Evolutionary conservation across 2,797 vertebrate genomes (phyloP).

Genomic region (Poliocrania exsul): DNA sequence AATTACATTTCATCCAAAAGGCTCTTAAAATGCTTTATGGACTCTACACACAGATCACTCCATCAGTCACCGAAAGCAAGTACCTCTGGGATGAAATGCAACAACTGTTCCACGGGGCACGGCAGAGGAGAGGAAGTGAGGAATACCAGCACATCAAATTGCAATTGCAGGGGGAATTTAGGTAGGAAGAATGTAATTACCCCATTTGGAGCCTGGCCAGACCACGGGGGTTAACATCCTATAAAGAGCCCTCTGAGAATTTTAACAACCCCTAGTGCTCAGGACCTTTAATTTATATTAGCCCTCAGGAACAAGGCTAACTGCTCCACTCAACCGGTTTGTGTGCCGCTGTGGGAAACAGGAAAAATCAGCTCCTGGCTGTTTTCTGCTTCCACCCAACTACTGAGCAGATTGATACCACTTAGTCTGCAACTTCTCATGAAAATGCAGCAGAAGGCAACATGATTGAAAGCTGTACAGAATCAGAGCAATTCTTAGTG

Average conservation of each 20-base stretch:
- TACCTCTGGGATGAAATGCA: slow-evolving; percentile 66
- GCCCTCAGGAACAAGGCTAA: slow-evolving; percentile 42
- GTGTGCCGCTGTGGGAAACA: neutral
- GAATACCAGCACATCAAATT: slow-evolving; percentile 74
- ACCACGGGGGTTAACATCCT: slow-evolving; percentile 62
- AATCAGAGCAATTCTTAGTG: neutral
- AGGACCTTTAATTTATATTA: slow-evolving; percentile 50
- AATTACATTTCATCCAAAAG: slow-evolving; percentile 41
- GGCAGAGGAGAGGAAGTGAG: slow-evolving; percentile 68
- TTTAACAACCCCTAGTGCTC: slow-evolving; percentile 58
- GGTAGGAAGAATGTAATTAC: slow-evolving; percentile 77
- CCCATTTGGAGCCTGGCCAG: slow-evolving; percentile 67
- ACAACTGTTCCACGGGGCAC: slow-evolving; percentile 66
- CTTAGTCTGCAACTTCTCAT: neutral
- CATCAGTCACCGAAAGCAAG: slow-evolving; percentile 60
- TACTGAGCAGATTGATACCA: slow-evolving; percentile 5
- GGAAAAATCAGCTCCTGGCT: neutral
- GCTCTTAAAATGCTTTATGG: slow-evolving; percentile 27
- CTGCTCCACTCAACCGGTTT: slow-evolving; percentile 26
- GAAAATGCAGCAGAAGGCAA: neutral
- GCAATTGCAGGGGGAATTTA: slow-evolving; percentile 75
- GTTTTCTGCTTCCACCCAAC: slow-evolving; percentile 26
- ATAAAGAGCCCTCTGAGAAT: slow-evolving; percentile 69
- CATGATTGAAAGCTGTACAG: neutral
- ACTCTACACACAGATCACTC: slow-evolving; percentile 25